Evolutionary conservation across 2,888 invertebrate species (phyloP).

Genomic region (Tachina fera): DNA sequence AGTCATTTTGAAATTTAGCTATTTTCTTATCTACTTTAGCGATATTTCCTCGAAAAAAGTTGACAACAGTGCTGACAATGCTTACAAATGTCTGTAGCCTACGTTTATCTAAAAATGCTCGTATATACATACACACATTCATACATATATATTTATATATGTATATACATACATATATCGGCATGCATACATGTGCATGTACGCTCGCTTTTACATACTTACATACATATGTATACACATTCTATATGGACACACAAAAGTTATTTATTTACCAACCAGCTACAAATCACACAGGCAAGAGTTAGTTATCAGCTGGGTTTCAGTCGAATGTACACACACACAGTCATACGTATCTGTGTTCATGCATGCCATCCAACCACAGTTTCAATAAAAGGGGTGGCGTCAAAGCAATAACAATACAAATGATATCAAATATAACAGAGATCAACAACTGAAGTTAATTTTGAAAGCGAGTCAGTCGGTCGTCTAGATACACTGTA

Average conservation of each 20-base stretch:
- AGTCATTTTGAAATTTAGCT: too few relatives aligned
- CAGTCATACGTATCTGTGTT: neutral
- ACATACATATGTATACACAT: neutral
- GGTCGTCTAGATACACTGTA: neutral
- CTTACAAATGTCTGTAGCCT: too few relatives aligned
- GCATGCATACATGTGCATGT: neutral
- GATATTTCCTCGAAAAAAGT: too few relatives aligned
- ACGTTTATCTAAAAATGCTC: neutral
- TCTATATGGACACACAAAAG: neutral
- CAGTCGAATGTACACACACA: slow-evolving; percentile 50
- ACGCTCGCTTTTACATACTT: neutral
- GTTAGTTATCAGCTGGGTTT: slow-evolving; percentile 62
- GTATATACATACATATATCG: neutral
- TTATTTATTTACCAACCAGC: slow-evolving; percentile 2
- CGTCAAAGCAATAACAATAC: slow-evolving; percentile 75
- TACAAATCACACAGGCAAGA: slow-evolving; percentile 27
- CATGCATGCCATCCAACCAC: slow-evolving; percentile 41
- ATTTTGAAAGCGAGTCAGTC: slow-evolving; percentile 12
- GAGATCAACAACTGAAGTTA: slow-evolving; percentile 38
- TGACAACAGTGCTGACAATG: too few relatives aligned
- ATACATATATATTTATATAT: neutral
- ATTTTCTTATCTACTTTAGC: too few relatives aligned
- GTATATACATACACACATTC: neutral
- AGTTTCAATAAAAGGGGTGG: slow-evolving; percentile 78
- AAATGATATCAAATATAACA: slow-evolving; percentile 62